A percentile compares a stretch with the other conserved stretches of the same genome.
phyloP scores from a whole-genome alignment of 2,113 vertebrate species.

The Myotis yumanensis region DNA sequence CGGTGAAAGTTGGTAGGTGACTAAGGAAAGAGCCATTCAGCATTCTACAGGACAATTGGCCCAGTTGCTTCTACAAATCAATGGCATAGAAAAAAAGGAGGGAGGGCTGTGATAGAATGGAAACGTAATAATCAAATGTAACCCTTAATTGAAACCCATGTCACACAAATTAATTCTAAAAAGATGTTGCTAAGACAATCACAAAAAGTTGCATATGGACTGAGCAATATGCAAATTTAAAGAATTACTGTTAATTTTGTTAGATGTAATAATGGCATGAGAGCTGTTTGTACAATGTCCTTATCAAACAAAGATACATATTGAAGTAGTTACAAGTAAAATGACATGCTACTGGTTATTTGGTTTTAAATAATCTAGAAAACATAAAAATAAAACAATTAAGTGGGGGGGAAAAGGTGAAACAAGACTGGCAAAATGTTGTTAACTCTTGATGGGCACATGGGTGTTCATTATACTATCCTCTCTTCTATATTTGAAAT shows the following conservation, averaged over 20 bases:
- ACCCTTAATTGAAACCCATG: background rate
- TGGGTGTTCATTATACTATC: background rate
- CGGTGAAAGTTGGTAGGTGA: background rate
- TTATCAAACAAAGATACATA: constrained; percentile 49
- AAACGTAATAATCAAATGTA: background rate
- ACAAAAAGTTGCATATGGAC: background rate
- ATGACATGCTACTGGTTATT: background rate
- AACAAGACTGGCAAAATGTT: constrained; percentile 30
- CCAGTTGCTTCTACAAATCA: background rate
- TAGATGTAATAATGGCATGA: constrained; percentile 20
- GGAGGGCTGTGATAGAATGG: background rate
- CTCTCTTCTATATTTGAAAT: background rate
- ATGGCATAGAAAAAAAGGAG: background rate
- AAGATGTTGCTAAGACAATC: background rate
- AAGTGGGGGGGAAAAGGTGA: constrained; percentile 4
- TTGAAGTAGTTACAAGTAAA: constrained; percentile 55
- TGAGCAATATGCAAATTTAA: background rate
- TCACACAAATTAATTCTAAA: constrained; percentile 44
- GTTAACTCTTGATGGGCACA: background rate
- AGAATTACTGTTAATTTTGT: constrained; percentile 37
- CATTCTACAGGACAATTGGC: background rate
- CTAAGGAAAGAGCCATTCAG: background rate
- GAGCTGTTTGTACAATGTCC: background rate
- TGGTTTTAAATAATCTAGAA: constrained; percentile 68
- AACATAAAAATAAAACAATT: constrained; percentile 63